Evolutionary conservation across 2,888 invertebrate species (phyloP), one percentile per base, ranked within the genome.

Genomic region (Smittia aterrima): DNA sequence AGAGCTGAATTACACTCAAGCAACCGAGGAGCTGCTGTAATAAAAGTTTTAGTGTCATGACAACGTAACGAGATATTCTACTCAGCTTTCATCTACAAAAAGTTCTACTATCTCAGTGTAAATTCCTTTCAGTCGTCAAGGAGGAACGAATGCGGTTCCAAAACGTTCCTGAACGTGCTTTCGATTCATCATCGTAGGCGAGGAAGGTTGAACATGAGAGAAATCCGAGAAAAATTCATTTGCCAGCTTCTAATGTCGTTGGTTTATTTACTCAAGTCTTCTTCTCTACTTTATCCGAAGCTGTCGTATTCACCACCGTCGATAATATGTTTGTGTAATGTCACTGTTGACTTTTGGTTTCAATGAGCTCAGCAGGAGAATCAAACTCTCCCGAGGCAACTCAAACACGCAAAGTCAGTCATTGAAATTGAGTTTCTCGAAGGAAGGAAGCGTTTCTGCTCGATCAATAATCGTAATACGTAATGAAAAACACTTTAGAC

Each of bases 381-480:
- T 32, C 32, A 32, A 32, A 32, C 32, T 32, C 3, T 6, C 32
- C 32, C 58, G 22, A 58, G 58, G 58, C 58, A 47, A 3, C 47
- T 47, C 47, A 47, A 16, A n/a, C n/a, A 47, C 11, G 47, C 47
- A 58, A 58, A 18, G 22, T 20, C 7, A 58, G n/a, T 4, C 58
- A 22, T 22, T 58, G 58, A 58, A 58, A 58, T 18, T 58, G 58
- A 58, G 20, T 58, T 58, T 58, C 22, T 22, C 20, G 22, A 22
- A 58, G 53, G 47, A 54, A 70, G 24, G 27, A 47, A 71, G 20
- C 32, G 47, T 71, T 71, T 32, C 25, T 47, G 53, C 53, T 71
- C 70, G 47, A 71, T 71, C 70, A 71, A 71, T 71, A 54, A 71
- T 71, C 70, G 54, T 24, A 71, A 53, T 54, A 71, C 27, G 70